A percentile compares a stretch with the other conserved stretches of the same genome.
phyloP scores from a whole-genome alignment of 2,888 invertebrate species.

The Encarsia formosa region DNA sequence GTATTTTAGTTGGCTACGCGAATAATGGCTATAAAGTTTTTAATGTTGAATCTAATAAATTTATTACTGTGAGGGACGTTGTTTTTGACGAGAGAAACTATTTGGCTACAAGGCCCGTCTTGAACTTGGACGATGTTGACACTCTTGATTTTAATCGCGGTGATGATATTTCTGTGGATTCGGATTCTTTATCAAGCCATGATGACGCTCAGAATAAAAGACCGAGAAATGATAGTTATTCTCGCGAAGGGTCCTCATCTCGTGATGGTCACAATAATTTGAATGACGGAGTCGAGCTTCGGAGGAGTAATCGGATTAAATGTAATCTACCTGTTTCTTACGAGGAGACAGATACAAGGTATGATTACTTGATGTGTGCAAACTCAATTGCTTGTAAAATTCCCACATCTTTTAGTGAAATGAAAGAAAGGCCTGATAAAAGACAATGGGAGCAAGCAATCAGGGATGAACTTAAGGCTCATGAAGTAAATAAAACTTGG shows the following conservation, averaged over 20 bases:
- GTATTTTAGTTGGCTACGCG: no score
- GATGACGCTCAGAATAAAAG: background rate
- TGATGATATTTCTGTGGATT: background rate
- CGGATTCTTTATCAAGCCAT: no score
- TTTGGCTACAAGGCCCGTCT: background rate
- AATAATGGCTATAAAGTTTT: constrained; percentile 41
- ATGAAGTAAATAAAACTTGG: constrained; percentile 19
- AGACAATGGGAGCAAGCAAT: constrained; percentile 26
- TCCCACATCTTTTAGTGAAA: constrained; percentile 21
- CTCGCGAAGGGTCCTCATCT: background rate
- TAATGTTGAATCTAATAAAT: constrained; percentile 36
- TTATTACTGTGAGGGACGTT: constrained; percentile 39
- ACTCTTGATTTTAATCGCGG: background rate
- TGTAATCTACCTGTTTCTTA: background rate
- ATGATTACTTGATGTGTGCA: background rate
- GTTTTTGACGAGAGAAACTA: constrained; percentile 41
- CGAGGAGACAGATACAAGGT: background rate
- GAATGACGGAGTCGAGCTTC: background rate
- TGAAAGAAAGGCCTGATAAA: constrained; percentile 24
- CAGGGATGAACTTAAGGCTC: constrained; percentile 26
- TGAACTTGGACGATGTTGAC: background rate
- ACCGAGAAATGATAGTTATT: no score
- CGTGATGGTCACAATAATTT: background rate
- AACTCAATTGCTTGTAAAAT: constrained; percentile 6
- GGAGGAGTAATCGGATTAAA: background rate